Evolutionary conservation across 2,888 invertebrate genomes (phyloP).

Genomic region (Geotrupes spiniger): DNA sequence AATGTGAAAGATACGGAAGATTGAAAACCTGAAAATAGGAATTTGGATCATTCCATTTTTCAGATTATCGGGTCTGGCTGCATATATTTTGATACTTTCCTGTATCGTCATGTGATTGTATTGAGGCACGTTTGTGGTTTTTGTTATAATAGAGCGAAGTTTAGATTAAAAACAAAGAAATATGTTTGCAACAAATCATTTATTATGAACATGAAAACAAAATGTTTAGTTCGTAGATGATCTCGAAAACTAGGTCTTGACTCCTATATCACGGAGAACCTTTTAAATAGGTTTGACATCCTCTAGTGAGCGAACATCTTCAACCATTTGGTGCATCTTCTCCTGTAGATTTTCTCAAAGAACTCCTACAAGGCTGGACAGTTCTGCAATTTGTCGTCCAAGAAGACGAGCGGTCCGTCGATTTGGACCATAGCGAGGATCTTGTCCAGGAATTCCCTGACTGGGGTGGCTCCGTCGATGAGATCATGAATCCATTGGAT

Average conservation of each 20-base stretch:
- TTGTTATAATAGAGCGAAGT: too few species aligned
- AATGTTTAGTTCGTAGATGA: constrained; percentile 29
- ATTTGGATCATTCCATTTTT: too few species aligned
- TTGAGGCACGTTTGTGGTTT: too few species aligned
- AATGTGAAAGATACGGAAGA: too few species aligned
- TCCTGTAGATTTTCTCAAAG: constrained; percentile 23
- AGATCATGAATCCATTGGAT: constrained; percentile 24
- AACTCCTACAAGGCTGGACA: constrained; percentile 26
- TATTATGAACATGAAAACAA: too few species aligned
- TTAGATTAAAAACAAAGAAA: too few species aligned
- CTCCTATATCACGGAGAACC: constrained; percentile 28
- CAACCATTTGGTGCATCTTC: constrained; percentile 26
- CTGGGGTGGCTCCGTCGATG: constrained; percentile 19
- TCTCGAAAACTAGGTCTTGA: constrained; percentile 26
- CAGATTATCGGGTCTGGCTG: too few species aligned
- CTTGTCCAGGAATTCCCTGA: constrained; percentile 25
- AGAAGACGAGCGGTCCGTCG: constrained; percentile 13
- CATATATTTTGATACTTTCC: too few species aligned
- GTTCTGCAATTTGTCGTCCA: constrained; percentile 21
- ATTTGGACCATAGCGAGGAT: constrained; percentile 18
- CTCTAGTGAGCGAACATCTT: constrained; percentile 27
- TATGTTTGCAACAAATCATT: too few species aligned
- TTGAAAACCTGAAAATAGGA: too few species aligned
- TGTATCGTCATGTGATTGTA: too few species aligned
- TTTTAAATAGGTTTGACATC: constrained; percentile 30